A percentile compares a stretch with the other conserved stretches of the same genome.
Conservation (phyloP, 2,797 vertebrate genomes). For the Anomalospiza imberbis region DNA sequence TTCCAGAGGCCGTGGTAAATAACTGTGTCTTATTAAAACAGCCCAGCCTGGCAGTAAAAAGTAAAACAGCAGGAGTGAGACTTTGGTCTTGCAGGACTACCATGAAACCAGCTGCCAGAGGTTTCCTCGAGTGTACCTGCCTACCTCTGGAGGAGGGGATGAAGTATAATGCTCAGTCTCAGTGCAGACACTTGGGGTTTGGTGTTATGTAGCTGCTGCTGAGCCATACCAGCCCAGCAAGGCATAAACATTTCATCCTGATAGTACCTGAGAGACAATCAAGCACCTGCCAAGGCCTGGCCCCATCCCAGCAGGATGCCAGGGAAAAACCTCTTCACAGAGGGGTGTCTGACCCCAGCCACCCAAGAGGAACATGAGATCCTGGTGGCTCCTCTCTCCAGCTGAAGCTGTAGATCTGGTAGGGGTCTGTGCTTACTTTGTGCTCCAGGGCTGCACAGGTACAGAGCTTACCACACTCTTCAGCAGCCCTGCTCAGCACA, state of each 20-base stretch:
- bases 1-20: neutral
- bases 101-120: neutral
- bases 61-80: neutral
- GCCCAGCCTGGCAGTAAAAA: neutral
- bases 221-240: neutral
- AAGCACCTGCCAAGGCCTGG: neutral
- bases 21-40: neutral
- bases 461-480: neutral
- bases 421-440: neutral
- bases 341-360: neutral
- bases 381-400: neutral
- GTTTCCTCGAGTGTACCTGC: neutral
- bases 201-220: neutral
- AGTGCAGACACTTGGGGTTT: fast-evolving
- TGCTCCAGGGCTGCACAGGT: neutral
- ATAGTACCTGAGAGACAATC: neutral
- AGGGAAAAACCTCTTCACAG: neutral
- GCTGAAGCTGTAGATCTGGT: neutral
- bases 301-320: neutral
- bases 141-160: neutral
- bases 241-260: neutral
- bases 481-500: neutral
- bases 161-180: neutral
- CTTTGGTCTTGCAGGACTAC: neutral
- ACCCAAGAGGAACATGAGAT: fast-evolving